Percentiles rank a stretch among this genome's conserved stretches.
Conservation (phyloP, 2,113 vertebrate genomes). For the Parotia lawesii region DNA sequence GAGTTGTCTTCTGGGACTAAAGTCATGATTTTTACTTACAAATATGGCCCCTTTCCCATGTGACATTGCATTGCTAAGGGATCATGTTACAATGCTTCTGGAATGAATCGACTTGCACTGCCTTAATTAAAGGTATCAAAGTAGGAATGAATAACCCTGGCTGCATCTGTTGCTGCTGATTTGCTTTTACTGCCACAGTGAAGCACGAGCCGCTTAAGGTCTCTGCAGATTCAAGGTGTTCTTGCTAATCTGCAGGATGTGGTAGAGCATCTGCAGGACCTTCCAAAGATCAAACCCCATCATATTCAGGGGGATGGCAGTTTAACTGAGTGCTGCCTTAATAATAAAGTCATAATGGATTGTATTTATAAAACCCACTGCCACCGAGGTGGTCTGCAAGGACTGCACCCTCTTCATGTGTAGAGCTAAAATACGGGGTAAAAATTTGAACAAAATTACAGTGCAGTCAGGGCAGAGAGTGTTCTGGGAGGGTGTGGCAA, state of each 20-base stretch:
- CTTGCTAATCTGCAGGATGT: rapidly evolving
- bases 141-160: neutral
- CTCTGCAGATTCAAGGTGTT: neutral
- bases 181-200: neutral
- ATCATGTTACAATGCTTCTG: conserved; percentile 20
- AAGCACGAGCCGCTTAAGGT: rapidly evolving
- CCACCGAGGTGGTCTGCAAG: neutral
- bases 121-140: conserved; percentile 41
- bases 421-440: neutral
- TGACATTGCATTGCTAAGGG: neutral
- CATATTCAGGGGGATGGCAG: neutral
- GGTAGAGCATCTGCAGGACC: neutral
- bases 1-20: neutral
- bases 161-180: conserved; percentile 12
- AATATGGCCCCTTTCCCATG: neutral
- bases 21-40: neutral
- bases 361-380: neutral
- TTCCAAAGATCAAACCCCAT: neutral
- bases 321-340: neutral
- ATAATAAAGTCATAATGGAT: neutral
- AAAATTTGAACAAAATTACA: neutral
- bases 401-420: neutral
- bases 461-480: neutral
- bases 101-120: conserved; percentile 26
- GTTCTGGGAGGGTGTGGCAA: neutral